Base-by-base conservation (phyloP, 2,888 invertebrate species). In the Xanthostigma xanthostigma region DNA sequence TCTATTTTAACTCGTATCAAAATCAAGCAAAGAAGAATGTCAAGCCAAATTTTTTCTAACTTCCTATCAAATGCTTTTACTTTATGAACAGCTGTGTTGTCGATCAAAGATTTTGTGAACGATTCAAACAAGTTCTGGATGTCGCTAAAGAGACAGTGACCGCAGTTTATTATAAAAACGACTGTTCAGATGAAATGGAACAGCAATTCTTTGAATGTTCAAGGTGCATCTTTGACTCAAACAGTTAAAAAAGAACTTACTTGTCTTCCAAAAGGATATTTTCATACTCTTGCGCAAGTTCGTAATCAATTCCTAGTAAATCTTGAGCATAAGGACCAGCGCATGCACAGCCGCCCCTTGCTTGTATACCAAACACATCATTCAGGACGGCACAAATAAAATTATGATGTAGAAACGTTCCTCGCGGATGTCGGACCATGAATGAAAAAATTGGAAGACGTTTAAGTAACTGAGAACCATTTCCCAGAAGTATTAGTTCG, bases 331-430 rank as follows among this genome's bases (percentile, higher is more conserved):
- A 91, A 48, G 85, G 82, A 46, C 87, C 79, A 43, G 89, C 86
- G 65, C 90, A 90, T 12, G 82, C 81, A 58, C 84, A 76, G 0
- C 86, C 87, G 0, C 85, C 83, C 52, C 86, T 72, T 0, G 84
- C 84, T 67, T 92, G 92, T 48, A 94, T 88, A 0, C 93, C 93
- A 63, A 91, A 93, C 33, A 94, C 79, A 60, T 94, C 92, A 61
- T 92, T 93, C 41, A 94, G 73, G 14, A 93, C 76, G 9, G 88
- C 84, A 56, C 84, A 84, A 9, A 93, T 81, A 69, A 73, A 85
- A 81, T 91, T 91, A 65, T 92, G 88, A 64, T 93, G 93, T 2
- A 92, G 76, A 63, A 86, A 91, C 11, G 84, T 80, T 36, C 88
- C 86, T 38, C 83, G 70, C 0, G 83, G 80, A 64, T 91, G 87